Base-by-base conservation (phyloP, 2,888 invertebrate genomes). In the Balanococcus diminutus region DNA sequence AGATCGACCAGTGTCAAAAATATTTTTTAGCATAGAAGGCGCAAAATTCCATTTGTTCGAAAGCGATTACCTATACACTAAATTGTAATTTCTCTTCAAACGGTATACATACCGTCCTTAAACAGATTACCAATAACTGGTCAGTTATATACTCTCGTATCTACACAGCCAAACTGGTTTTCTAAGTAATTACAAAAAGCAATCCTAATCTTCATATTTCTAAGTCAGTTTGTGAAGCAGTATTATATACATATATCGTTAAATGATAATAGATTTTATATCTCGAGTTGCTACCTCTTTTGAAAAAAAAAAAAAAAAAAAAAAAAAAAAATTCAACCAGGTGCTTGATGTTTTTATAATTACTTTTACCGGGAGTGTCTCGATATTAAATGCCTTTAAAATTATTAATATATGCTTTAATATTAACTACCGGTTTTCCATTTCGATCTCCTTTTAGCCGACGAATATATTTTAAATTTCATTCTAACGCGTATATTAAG, bases 231-330 rank as follows among this genome's bases (percentile, higher is more conserved):
- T 67, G 84, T 84, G 39, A 84, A 61, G 84, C 61, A 39, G 84
- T 67, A 84, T 61, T 36, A 46, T 42, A 11, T 31, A 61, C 36
- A 84, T 82, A 61, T 84, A 84, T 84, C 67, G 84, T 84, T 67
- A 67, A 84, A 61, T 84, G 84, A 84, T 84, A 84, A 84, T 84
- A 84, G 84, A 84, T 84, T 84, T 84, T 84, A 61, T 84, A 67
- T 32, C 67, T 32, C 22, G 9, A 82, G 46, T 82, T 82, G 82
- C 82, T 82, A 82, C 82, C 51, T 31, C 51, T 51, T 51, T 51
- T 51, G 46, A 51, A 28, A 39, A 28, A 3, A 4, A 16, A 31
- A 81, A 32, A 81, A 36, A 81, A 25, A 19, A 39, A 42, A 82
- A 82, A 82, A 82, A 84, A 72, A 72, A 61, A 25, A 31, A 61